Evolutionary conservation across 2,797 vertebrate genomes (phyloP), one percentile per base, ranked within the genome.

Genomic region (Netta rufina): DNA sequence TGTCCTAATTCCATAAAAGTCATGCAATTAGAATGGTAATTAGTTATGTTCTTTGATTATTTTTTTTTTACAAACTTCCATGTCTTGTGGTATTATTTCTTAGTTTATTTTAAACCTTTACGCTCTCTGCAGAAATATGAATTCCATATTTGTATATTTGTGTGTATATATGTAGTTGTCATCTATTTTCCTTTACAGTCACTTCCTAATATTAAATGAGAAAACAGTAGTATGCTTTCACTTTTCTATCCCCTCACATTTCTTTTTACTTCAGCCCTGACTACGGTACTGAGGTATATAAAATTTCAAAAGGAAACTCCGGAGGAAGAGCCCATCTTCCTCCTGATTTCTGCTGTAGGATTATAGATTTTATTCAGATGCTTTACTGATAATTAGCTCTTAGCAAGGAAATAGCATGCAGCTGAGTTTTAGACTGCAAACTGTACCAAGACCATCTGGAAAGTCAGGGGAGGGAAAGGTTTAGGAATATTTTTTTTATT

Each of bases 351-450:
- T 86, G 33, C 53, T 58, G 32, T 82, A 36, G 13, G 73, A 91
- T 83, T 83, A 32, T 10, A 74, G 79, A 6, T 85, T 94, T 57
- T 89, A 28, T 47, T 95, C 78, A 79, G 62, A 75, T 80, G 47
- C 82, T 70, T 87, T 84, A 86, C 45, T 92, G 73, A 77, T 47
- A 24, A 66, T 54, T 81, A 80, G 67, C 65, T 87, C 36, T 43
- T 76, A 86, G 72, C n/a, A 81, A 92, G 76, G 90, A 91, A 95
- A 67, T 86, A 79, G 13, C 61, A 16, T 81, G 56, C 15, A 90
- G 49, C 82, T 96, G 56, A 94, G 79, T 95, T 96, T 94, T 89
- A 90, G 51, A 92, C 24, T 93, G 38, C 54, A 79, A 60, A 76
- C 30, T 89, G 36, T 57, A 58, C 15, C 13, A 56, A 70, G 56